Percentiles rank a stretch among this genome's conserved stretches.
Conservation (phyloP, 2,113 vertebrate species). For the Melospiza melodia region DNA sequence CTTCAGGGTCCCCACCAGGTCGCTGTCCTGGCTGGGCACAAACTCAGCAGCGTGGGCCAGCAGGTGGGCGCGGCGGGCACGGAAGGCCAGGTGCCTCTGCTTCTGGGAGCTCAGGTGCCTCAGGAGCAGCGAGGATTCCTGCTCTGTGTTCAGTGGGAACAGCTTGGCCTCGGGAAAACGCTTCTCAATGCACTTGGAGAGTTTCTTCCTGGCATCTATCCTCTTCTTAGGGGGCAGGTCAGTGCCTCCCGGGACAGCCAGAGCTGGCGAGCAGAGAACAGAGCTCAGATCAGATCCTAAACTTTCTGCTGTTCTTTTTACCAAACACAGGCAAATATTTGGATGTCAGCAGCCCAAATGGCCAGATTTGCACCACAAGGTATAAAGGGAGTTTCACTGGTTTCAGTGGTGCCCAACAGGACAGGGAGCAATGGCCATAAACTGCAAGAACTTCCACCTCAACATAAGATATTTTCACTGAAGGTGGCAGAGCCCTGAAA, state of each 20-base stretch:
- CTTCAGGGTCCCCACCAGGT: constrained; percentile 83
- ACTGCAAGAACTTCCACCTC: neutral
- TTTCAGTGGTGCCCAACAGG: neutral
- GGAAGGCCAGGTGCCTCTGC: constrained; percentile 86
- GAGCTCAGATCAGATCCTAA: neutral
- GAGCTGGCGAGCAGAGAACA: constrained; percentile 61
- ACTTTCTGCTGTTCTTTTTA: neutral
- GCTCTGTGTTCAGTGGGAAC: constrained; percentile 83
- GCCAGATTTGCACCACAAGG: neutral
- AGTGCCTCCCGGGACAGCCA: constrained; percentile 85
- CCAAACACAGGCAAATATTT: neutral
- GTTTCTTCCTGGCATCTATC: constrained; percentile 80
- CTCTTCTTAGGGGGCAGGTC: constrained; percentile 86
- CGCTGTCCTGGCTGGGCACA: constrained; percentile 68
- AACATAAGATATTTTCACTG: neutral
- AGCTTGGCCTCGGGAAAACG: constrained; percentile 87
- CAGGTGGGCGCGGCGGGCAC: constrained; percentile 85
- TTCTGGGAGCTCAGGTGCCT: constrained; percentile 88
- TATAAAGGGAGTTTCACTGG: neutral
- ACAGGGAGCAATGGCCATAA: neutral
- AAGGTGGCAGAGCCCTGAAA: neutral
- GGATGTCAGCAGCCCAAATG: neutral
- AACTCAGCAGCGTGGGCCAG: constrained; percentile 82
- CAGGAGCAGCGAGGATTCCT: constrained; percentile 84
- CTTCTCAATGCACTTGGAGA: constrained; percentile 82